Conservation (phyloP, 1,140 invertebrate genomes). For the Calliphora vicina region DNA sequence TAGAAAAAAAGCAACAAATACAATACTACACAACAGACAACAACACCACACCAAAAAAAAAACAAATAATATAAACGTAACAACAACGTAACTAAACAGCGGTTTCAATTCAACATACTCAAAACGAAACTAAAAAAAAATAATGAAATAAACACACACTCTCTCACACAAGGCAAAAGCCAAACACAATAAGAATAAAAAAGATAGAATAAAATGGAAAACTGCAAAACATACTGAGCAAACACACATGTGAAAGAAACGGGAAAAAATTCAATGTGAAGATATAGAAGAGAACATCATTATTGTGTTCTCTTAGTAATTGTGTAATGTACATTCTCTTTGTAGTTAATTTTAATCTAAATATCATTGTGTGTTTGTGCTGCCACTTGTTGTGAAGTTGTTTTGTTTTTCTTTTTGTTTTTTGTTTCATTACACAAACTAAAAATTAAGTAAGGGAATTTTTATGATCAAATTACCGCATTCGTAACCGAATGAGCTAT, state of each 20-base stretch:
- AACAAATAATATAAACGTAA: background rate
- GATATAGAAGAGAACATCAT: background rate
- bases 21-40: background rate
- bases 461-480: no score
- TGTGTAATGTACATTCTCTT: background rate
- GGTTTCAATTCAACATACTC: background rate
- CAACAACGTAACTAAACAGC: slow-evolving; percentile 4
- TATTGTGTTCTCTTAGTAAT: background rate
- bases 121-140: background rate
- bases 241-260: background rate
- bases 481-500: no score
- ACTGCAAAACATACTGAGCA: background rate
- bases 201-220: background rate
- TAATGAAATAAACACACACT: background rate
- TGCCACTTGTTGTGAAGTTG: background rate
- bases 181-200: background rate
- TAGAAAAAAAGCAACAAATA: background rate
- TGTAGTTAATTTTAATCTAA: background rate
- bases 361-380: background rate
- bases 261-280: background rate
- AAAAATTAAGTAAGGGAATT: no score
- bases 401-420: no score
- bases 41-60: background rate
- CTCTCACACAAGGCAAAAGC: background rate
- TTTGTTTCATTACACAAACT: no score